Evolutionary conservation across 2,888 invertebrate species (phyloP).

Genomic region (Trichogramma evanescens): DNA sequence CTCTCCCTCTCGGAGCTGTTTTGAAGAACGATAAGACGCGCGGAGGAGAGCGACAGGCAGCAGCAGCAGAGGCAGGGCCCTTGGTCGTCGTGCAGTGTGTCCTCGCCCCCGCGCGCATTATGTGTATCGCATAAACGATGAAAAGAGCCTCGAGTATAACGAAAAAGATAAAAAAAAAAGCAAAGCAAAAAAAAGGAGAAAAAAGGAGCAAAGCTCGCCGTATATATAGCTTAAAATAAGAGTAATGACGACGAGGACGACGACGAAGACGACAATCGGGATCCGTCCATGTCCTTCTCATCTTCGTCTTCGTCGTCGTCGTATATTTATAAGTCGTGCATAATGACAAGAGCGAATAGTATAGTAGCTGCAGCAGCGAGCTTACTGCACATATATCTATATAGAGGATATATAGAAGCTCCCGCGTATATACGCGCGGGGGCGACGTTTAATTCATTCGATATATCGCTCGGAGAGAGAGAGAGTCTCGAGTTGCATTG

Average conservation of each 20-base stretch:
- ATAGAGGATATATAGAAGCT: too few species aligned
- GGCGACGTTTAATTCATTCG: slow-evolving; percentile 22
- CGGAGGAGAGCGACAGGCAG: neutral
- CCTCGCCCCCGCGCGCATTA: neutral
- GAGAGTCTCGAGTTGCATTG: neutral
- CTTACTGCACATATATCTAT: too few species aligned
- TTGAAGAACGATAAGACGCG: too few species aligned
- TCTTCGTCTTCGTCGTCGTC: too few species aligned
- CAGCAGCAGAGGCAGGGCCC: neutral
- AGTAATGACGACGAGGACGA: neutral
- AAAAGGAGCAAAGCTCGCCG: neutral
- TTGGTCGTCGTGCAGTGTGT: neutral
- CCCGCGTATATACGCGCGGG: neutral
- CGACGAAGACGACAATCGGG: slow-evolving; percentile 2
- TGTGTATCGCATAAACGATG: too few species aligned
- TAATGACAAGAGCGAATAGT: slow-evolving; percentile 15
- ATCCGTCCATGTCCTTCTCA: slow-evolving; percentile 5
- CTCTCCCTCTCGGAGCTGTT: too few species aligned
- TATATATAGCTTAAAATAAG: neutral
- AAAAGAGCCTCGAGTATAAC: neutral
- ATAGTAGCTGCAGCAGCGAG: too few species aligned
- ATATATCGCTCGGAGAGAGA: slow-evolving; percentile 18
- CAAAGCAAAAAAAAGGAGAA: neutral
- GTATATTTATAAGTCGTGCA: slow-evolving; percentile 5
- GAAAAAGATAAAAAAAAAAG: neutral